Evolutionary conservation across 2,113 vertebrate species (phyloP), one percentile per base, ranked within the genome.

Genomic region (Cephalopholis sonnerati): DNA sequence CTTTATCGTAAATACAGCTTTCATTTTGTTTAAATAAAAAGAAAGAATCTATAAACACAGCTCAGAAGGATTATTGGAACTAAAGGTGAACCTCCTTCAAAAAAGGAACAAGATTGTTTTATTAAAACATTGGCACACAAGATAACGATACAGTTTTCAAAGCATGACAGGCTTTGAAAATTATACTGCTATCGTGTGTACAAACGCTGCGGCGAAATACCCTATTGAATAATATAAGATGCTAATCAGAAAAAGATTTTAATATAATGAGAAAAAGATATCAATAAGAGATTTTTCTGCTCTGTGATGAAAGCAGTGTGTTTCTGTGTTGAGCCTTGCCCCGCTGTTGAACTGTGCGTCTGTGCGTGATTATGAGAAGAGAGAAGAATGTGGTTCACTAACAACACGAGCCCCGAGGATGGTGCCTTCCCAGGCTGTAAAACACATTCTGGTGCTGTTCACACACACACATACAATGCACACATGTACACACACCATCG

Each of bases 371-470:
- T 93, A 93, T 63, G 74, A 79, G 79, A 76, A 61, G 77, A 79
- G 79, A 68, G 76, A 91, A 84, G 88, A 90, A 91, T 90, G 85
- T 72, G 81, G 77, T 82, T 83, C 86, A 74, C 79, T 90, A 90
- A 90, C 85, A 91, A 89, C 82, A 64, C 77, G 1, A 46, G 68
- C 82, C 82, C 80, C 3, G 75, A 91, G 84, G 84, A 77, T 75
- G 48, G 29, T 86, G 75, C 86, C 80, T 84, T 90, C 83, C 75
- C 86, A 87, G 84, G 88, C 91, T 84, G 83, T 93, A 88, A 93
- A 93, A 91, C 86, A 83, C 91, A 89, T 64, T 85, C 36, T 82
- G 78, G 58, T 85, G 69, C 81, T 72, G 83, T 74, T 54, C 70
- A 13, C 69, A 57, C 41, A 74, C 41, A 50, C 75, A 46, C 68